Evolutionary conservation across 2,888 invertebrate genomes (phyloP), one percentile per base, ranked within the genome.

Genomic region (Tetranychus piercei): DNA sequence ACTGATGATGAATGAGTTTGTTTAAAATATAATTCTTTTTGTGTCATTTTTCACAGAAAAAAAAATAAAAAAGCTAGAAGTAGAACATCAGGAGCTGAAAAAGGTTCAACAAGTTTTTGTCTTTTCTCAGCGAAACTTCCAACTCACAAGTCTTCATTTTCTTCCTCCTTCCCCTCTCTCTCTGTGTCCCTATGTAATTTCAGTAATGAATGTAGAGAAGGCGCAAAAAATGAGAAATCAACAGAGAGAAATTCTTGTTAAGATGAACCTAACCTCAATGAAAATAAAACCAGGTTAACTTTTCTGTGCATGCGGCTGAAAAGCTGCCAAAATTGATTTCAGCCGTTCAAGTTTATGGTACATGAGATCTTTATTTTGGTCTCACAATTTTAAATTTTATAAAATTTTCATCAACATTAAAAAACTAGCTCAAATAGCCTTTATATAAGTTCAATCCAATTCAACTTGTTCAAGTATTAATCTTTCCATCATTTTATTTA

Each of bases 171-270:
- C 20, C 20, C 20, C 69, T 69, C 69, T 69, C n/a, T 67, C 69
- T 69, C 69, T 69, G 11, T 69, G n/a, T 69, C 69, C 34, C 69
- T 69, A 69, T 20, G 69, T 69, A 69, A 69, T 23, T 23, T 69
- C 34, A 23, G n/a, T 9, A 23, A 20, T 22, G 6, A 20, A 11
- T 69, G 20, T 23, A 23, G 20, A 23, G 22, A 11, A 23, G 11
- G 20, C 20, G 18, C 69, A 69, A 23, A 23, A 23, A 20, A 69
- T 69, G 4, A 11, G 11, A 22, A 20, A 20, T 23, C 11, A 23
- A 20, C 34, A 67, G 69, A n/a, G 34, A n/a, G 5, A 20, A 69
- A 20, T 69, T 69, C 34, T 20, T 18, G 20, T 20, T 69, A 20
- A 11, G 20, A 34, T 34, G 34, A 34, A 34, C 69, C 34, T 23